phyloP scores from a whole-genome alignment of 2,797 vertebrate genomes.

The Lagocephalus sceleratus region DNA sequence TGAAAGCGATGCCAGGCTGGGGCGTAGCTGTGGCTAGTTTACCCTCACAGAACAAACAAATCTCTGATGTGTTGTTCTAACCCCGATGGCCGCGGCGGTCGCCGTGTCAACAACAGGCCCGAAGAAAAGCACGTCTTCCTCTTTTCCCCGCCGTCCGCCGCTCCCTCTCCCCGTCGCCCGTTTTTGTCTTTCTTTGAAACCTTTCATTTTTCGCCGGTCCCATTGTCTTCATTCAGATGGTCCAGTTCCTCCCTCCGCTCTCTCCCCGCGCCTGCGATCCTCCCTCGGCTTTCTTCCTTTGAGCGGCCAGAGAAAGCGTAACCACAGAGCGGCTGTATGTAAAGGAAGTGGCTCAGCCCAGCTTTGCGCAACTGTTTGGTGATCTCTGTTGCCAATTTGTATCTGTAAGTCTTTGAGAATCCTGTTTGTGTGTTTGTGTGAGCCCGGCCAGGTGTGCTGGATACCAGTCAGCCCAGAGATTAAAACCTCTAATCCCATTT shows the following conservation, averaged over 20 bases:
- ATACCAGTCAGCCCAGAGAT: slow-evolving; percentile 47
- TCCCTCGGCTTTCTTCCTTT: slow-evolving; percentile 61
- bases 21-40: slow-evolving; percentile 64
- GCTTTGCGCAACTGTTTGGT: slow-evolving; percentile 63
- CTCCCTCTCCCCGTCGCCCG: slow-evolving; percentile 14
- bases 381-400: slow-evolving; percentile 70
- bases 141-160: slow-evolving; percentile 24
- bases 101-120: slow-evolving; percentile 51
- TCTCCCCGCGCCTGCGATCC: slow-evolving; percentile 48
- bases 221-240: slow-evolving; percentile 60
- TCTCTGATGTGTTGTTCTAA: slow-evolving; percentile 76
- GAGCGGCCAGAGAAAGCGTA: slow-evolving; percentile 52
- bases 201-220: slow-evolving; percentile 56
- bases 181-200: slow-evolving; percentile 48
- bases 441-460: slow-evolving; percentile 71
- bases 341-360: slow-evolving; percentile 65
- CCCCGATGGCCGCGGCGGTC: slow-evolving; percentile 71
- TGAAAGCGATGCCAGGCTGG: slow-evolving; percentile 30
- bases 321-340: slow-evolving; percentile 56
- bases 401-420: slow-evolving; percentile 66
- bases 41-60: slow-evolving; percentile 71
- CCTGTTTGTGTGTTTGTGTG: slow-evolving; percentile 71
- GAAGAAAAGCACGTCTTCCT: slow-evolving; percentile 32
- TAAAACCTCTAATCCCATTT: slow-evolving; percentile 66
- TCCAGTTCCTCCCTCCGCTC: slow-evolving; percentile 53